Conservation (phyloP, 2,113 vertebrate genomes). For the Tachysurus fulvidraco region DNA sequence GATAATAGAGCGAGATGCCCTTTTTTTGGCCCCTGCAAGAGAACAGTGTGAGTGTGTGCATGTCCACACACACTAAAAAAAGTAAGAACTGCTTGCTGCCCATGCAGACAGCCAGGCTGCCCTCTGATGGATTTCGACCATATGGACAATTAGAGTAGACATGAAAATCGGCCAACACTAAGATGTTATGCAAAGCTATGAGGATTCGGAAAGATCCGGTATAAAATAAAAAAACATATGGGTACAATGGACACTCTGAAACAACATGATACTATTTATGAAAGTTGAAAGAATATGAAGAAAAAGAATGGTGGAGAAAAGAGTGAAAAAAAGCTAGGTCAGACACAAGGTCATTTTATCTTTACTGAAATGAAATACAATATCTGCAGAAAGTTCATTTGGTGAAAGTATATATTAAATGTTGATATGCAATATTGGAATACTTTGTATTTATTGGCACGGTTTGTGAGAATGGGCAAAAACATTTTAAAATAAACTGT, state of each 20-base stretch:
- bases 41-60: conserved; percentile 16
- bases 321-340: not conserved
- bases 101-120: conserved; percentile 20
- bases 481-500: not conserved
- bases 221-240: conserved; percentile 35
- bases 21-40: conserved; percentile 14
- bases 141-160: conserved; percentile 43
- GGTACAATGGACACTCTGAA: conserved; percentile 33
- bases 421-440: not conserved
- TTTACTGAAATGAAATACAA: not conserved
- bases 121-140: conserved; percentile 44
- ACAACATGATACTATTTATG: conserved; percentile 16
- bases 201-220: conserved; percentile 56
- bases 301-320: not conserved
- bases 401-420: not conserved
- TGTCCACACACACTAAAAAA: not conserved
- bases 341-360: not conserved
- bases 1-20: not conserved
- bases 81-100: conserved; percentile 16
- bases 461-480: not conserved
- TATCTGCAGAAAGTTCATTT: not conserved
- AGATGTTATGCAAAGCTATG: conserved; percentile 57
- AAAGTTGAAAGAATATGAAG: not conserved
- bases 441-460: not conserved
- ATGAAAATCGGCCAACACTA: conserved; percentile 57